Percentiles rank a stretch among this genome's conserved stretches.
phyloP scores from a whole-genome alignment of 2,888 invertebrate species.

The Euzetes globulus region DNA sequence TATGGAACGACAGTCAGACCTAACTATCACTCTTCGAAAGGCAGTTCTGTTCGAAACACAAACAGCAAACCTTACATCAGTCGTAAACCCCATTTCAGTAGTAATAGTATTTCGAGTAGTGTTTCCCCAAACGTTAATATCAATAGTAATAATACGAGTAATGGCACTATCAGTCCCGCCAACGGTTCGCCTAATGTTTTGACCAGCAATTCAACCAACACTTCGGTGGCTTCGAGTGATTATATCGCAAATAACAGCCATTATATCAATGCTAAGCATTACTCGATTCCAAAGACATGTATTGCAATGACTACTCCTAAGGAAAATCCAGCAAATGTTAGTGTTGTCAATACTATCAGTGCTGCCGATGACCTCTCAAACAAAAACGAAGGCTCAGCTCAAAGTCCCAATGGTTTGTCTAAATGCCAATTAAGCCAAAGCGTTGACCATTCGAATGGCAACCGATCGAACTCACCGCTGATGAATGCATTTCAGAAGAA shows the following conservation, averaged over 20 bases:
- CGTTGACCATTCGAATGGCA: not conserved
- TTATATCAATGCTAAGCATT: slow-evolving; percentile 1
- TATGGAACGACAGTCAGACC: slow-evolving; percentile 37
- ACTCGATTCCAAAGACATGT: not conserved
- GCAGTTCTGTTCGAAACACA: not conserved
- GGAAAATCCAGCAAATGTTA: not conserved
- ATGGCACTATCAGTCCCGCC: slow-evolving; percentile 11
- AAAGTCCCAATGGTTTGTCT: not conserved
- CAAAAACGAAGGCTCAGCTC: not conserved
- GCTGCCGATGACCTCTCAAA: slow-evolving; percentile 1
- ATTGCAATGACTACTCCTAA: not conserved
- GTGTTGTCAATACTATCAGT: not conserved
- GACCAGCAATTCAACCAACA: not conserved
- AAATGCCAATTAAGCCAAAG: slow-evolving; percentile 9
- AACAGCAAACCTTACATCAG: slow-evolving; percentile 10
- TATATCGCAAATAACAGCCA: slow-evolving; percentile 11
- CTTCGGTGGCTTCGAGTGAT: not conserved
- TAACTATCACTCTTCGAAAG: not conserved
- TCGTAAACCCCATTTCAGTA: slow-evolving; percentile 4
- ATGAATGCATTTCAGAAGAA: not conserved
- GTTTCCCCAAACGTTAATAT: not conserved
- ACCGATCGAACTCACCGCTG: slow-evolving; percentile 2
- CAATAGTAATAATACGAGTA: not conserved
- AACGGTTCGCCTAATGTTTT: not conserved
- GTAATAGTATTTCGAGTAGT: not conserved